Evolutionary conservation across 2,888 invertebrate species (phyloP).

Genomic region (Meiosimyza decipiens): DNA sequence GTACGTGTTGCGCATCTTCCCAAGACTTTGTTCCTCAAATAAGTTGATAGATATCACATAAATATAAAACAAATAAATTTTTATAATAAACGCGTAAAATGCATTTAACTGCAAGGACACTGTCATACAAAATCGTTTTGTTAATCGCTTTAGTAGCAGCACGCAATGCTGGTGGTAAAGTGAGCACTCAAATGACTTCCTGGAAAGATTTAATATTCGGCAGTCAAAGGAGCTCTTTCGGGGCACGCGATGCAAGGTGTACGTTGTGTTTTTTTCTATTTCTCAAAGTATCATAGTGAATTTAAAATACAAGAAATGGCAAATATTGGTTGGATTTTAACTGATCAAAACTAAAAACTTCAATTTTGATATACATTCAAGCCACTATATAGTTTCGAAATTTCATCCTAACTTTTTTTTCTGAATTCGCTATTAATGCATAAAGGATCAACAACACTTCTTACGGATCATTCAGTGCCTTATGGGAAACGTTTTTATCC

Average conservation of each 20-base stretch:
- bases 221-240: constrained; percentile 53
- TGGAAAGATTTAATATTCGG: constrained; percentile 65
- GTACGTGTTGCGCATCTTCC: constrained; percentile 29
- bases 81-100: neutral
- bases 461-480: too few relatives aligned
- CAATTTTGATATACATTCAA: too few relatives aligned
- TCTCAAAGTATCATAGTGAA: too few relatives aligned
- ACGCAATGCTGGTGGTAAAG: neutral
- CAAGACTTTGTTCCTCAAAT: too few relatives aligned
- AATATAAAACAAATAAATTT: neutral
- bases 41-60: neutral
- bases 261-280: constrained; percentile 42
- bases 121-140: constrained; percentile 5
- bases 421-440: too few relatives aligned
- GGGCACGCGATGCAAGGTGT: constrained; percentile 56
- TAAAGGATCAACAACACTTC: too few relatives aligned
- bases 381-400: too few relatives aligned
- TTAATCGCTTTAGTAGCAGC: constrained; percentile 5
- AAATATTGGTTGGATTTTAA: too few relatives aligned
- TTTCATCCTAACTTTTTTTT: too few relatives aligned
- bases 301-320: too few relatives aligned
- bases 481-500: too few relatives aligned
- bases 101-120: neutral
- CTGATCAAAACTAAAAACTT: too few relatives aligned
- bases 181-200: constrained; percentile 41